Base-by-base conservation (phyloP, 2,888 invertebrate genomes). In the Epistrophella euchroma region DNA sequence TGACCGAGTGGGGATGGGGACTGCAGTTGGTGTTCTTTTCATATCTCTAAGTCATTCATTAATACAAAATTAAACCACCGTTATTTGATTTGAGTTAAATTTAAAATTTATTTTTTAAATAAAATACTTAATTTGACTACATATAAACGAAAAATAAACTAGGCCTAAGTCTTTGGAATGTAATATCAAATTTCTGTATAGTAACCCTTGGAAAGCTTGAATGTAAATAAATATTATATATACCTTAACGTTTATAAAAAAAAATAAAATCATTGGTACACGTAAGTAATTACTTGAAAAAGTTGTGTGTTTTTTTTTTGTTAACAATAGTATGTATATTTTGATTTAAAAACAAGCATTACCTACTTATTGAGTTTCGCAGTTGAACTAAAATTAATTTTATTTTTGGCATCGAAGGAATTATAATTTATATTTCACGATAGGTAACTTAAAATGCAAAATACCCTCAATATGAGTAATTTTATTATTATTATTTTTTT, bases 131-230 rank as follows among this genome's bases (percentile, higher is more conserved):
- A 77, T 71, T 86, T 56, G 56, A 71, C 85, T 81, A 86, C 73
- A 86, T 77, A 85, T 85, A 66, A 85, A 81, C 77, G 56, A 73
- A 81, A 77, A 85, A 85, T 76, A 82, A 86, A 82, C 77, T 82
- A 81, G 91, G 90, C 88, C 91, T 91, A 90, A 90, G 90, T 91
- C 91, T 91, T 91, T 91, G 91, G 91, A 91, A 91, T 91, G 91
- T 90, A 90, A 91, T 90, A 90, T 90, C 90, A 91, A 91, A 91
- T 82, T 56, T 77, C 25, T 50, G 47, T 73, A 52, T 68, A 70
- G 55, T 77, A 80, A 80, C 66, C 37, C 58, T 75, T 75, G 74
- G 71, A 75, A 79, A 80, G 85, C 80, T 70, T 50, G 66, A 80
- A 80, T 68, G 32, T 76, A 80, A 76, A 78, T 73, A 77, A 77